Percentiles rank a stretch among this genome's conserved stretches.
phyloP scores from a whole-genome alignment of 1,140 invertebrate species.

The Hyphantria cunea region DNA sequence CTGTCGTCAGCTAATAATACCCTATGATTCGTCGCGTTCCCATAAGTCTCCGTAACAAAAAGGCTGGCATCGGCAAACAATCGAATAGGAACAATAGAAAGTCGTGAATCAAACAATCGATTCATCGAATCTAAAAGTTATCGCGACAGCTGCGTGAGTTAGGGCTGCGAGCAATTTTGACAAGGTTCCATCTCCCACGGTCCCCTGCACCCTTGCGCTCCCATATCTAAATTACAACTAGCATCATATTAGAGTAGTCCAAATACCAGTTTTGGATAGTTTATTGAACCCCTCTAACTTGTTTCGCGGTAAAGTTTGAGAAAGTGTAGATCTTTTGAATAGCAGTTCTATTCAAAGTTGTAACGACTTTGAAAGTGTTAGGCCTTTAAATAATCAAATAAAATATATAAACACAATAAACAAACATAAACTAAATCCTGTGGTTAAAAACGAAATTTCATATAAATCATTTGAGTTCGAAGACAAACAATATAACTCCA shows the following conservation, averaged over 20 bases:
- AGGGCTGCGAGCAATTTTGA: conserved; percentile 42
- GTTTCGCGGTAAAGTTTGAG: conserved; percentile 8
- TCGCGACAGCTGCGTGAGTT: conserved; percentile 67
- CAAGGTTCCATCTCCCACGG: conserved; percentile 63
- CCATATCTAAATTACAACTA: conserved; percentile 34
- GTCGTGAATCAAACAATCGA: conserved; percentile 70
- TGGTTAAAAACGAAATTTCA: too few relatives aligned
- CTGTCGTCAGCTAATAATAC: conserved; percentile 42
- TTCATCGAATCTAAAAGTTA: conserved; percentile 55
- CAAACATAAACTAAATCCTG: too few relatives aligned
- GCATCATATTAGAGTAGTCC: conserved; percentile 23
- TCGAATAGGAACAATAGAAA: conserved; percentile 60
- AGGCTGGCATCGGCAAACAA: conserved; percentile 46
- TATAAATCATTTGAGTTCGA: too few relatives aligned
- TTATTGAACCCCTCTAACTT: conserved; percentile 4
- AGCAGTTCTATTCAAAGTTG: not conserved
- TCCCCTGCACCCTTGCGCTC: conserved; percentile 38
- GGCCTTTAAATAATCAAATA: too few relatives aligned
- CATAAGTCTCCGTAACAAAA: conserved; percentile 44
- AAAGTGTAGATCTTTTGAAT: not conserved
- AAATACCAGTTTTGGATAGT: conserved; percentile 35
- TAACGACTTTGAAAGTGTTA: too few relatives aligned
- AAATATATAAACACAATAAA: too few relatives aligned
- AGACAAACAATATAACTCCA: too few relatives aligned
- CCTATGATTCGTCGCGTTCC: conserved; percentile 36